Evolutionary conservation across 2,797 vertebrate species (phyloP).

Genomic region (Coccyzus lansbergi): DNA sequence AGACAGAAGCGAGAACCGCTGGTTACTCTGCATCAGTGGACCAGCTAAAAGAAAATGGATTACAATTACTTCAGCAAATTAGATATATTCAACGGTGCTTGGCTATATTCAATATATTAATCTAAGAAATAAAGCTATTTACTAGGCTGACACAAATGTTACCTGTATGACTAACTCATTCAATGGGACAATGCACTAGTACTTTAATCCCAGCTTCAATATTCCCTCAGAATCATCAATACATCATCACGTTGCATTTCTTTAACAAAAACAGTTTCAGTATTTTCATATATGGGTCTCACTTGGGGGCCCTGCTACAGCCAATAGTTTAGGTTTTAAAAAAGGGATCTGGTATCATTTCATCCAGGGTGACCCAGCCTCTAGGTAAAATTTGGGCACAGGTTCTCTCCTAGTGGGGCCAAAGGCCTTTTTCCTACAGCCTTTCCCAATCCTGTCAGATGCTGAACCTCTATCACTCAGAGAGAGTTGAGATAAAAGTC

Average conservation of each 20-base stretch:
- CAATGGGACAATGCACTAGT: not conserved
- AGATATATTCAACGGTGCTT: not conserved
- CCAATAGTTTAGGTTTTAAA: not conserved
- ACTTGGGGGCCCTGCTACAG: not conserved
- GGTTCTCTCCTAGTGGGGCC: not conserved
- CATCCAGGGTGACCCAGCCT: not conserved
- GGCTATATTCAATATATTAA: conserved; percentile 27
- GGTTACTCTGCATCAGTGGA: conserved; percentile 89
- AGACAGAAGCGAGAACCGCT: conserved; percentile 89
- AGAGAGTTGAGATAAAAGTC: not conserved
- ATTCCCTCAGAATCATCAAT: not conserved
- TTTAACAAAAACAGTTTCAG: not conserved
- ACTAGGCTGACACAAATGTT: not conserved
- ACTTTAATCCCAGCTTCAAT: not conserved
- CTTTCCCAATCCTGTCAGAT: not conserved
- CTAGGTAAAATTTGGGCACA: not conserved
- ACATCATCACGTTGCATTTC: not conserved
- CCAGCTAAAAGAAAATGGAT: conserved; percentile 81
- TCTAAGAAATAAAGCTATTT: conserved; percentile 20
- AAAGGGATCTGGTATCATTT: not conserved
- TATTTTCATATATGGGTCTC: not conserved
- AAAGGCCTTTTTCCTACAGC: not conserved
- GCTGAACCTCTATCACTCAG: not conserved
- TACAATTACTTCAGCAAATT: conserved; percentile 64
- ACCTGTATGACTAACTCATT: not conserved